Percentiles rank a stretch among this genome's conserved stretches.
Conservation (phyloP, 92 coral and sea anemone species). For the Porites divaricata region DNA sequence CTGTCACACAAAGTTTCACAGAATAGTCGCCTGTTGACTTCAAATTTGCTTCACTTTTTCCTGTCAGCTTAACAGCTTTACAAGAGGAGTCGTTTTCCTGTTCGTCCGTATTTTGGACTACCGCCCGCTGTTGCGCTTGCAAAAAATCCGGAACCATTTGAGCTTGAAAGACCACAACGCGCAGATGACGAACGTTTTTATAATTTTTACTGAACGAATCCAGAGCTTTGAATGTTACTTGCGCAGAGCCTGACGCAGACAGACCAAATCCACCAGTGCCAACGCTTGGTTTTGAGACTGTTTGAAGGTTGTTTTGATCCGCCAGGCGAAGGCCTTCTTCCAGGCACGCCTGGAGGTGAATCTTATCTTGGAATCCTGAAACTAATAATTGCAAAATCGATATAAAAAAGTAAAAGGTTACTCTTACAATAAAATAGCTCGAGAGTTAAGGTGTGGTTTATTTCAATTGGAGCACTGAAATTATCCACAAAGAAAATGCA, state of each 20-base stretch:
- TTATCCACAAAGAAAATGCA: too few relatives aligned
- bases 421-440: too few relatives aligned
- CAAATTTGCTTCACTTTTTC: too few relatives aligned
- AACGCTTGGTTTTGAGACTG: slow-evolving; percentile 63
- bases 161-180: slow-evolving; percentile 60
- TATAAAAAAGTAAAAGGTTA: too few relatives aligned
- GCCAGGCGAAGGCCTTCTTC: slow-evolving; percentile 59
- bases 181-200: slow-evolving; percentile 41
- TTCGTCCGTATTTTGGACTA: neutral
- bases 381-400: neutral
- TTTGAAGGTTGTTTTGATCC: slow-evolving; percentile 37
- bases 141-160: slow-evolving; percentile 61
- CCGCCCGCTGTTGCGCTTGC: slow-evolving; percentile 31
- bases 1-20: slow-evolving; percentile 1
- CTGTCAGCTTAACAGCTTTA: too few relatives aligned
- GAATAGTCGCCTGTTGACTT: neutral
- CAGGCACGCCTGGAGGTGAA: slow-evolving; percentile 45
- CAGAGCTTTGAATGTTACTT: slow-evolving; percentile 60
- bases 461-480: too few relatives aligned
- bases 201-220: slow-evolving; percentile 20
- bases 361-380: neutral
- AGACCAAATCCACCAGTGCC: slow-evolving; percentile 64
- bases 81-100: neutral
- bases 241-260: slow-evolving; percentile 58
- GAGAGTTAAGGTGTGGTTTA: too few relatives aligned